Evolutionary conservation across 2,113 vertebrate species (phyloP).

Genomic region (Myodes glareolus): DNA sequence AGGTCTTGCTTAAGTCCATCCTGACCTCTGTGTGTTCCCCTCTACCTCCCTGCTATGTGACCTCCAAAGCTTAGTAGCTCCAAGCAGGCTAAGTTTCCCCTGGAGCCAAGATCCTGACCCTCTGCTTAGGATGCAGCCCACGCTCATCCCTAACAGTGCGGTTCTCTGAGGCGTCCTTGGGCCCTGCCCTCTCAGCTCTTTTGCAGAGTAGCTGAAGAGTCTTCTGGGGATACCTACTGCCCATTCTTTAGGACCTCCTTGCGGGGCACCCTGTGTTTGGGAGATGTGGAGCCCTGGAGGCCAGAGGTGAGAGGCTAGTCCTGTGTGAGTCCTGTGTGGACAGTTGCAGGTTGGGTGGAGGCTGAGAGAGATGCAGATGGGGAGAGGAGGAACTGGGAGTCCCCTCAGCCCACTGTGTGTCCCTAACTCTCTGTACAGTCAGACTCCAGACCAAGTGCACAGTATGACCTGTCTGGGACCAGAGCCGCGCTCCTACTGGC

Average conservation of each 20-base stretch:
- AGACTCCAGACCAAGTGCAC: neutral
- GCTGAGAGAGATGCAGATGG: neutral
- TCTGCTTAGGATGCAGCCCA: neutral
- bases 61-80: neutral
- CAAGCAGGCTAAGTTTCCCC: neutral
- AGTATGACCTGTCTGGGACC: constrained; percentile 63
- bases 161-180: neutral
- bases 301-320: constrained; percentile 45
- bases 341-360: neutral
- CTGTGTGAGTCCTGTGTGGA: neutral
- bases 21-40: neutral
- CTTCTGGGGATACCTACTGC: constrained; percentile 7
- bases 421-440: neutral
- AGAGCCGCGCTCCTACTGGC: constrained; percentile 44
- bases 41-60: neutral
- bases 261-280: constrained; percentile 51
- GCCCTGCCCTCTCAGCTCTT: constrained; percentile 53
- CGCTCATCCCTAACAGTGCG: neutral
- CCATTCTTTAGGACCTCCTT: constrained; percentile 67
- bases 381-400: neutral
- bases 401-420: neutral
- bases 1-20: neutral
- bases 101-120: neutral
- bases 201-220: constrained; percentile 42
- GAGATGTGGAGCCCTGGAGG: neutral